Base-by-base conservation (phyloP, 2,888 invertebrate genomes). In the Heteropelma amictum region DNA sequence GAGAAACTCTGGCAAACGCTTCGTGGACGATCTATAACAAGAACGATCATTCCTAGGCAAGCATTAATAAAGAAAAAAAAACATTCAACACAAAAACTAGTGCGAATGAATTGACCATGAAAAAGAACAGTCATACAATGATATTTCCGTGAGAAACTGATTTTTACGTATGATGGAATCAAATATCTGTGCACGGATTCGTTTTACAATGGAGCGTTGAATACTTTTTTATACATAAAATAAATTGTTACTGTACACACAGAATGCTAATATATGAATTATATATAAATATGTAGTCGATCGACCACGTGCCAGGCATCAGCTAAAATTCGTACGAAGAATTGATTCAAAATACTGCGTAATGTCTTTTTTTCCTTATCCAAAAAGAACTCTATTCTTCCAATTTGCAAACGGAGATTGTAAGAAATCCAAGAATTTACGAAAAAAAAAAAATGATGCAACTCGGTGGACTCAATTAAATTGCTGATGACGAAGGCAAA, bases 11-110 rank as follows among this genome's bases (percentile, higher is more conserved):
- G 72, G 65, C 12, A 82, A 81, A 82, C 86, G 82, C 80, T 79
- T 80, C 80, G 80, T 80, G 45, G 84, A 85, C 72, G 85, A 86
- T 73, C 83, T 86, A 78, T 86, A 86, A 85, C 75, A 38, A 23
- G n/a, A 33, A 63, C 60, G 33, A 68, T 72, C 33, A 38, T 45
- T 68, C 45, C 35, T 68, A 72, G 63, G 23, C 28, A 42, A 7
- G 38, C 10, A 14, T 38, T 58, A 14, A 38, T 14, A 51, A 21
- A 7, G 53, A 23, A 42, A 21, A 23, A 42, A 12, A 19, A 8
- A 49, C 14, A 35, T n/a, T n/a, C 6, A 26, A 4, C 21, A 33
- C 23, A 40, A 56, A n/a, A 19, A 71, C 38, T 67, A 45, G 26
- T 26, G 47, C 21, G 14, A 38, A 33, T 40, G n/a, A 42, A 54